Evolutionary conservation across 2,888 invertebrate species (phyloP).

Genomic region (Pollenia labialis): DNA sequence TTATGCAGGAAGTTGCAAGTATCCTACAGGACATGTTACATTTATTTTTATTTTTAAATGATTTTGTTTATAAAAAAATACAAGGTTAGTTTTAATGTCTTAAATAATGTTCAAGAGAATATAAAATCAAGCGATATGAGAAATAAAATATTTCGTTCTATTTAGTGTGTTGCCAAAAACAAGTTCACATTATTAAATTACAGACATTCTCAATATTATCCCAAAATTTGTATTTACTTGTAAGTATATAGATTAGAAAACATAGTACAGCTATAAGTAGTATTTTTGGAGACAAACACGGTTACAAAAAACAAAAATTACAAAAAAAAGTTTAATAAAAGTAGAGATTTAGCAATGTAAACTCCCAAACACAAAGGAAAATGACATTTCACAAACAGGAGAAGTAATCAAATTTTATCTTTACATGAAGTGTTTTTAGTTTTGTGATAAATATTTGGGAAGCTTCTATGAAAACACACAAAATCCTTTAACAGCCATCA

Average conservation of each 20-base stretch:
- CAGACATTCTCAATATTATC: conserved; percentile 22
- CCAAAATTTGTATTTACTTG: background rate
- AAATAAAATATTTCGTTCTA: conserved; percentile 31
- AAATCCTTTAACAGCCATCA: no score
- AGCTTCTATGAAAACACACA: no score
- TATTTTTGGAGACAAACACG: background rate
- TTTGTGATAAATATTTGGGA: no score
- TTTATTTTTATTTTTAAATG: background rate
- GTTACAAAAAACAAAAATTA: no score
- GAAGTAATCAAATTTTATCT: no score
- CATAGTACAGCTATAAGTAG: background rate
- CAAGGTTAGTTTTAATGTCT: conserved; percentile 49
- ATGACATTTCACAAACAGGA: no score
- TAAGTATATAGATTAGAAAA: background rate
- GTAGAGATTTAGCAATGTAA: no score
- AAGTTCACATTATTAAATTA: conserved; percentile 43
- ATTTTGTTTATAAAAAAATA: conserved; percentile 1
- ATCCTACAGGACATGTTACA: conserved; percentile 50
- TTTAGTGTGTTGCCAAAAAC: conserved; percentile 47
- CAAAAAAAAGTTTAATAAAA: no score
- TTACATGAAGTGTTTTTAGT: no score
- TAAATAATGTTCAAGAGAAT: conserved; percentile 16
- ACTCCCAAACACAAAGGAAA: no score
- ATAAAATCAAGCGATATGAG: conserved; percentile 5
- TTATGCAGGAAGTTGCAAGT: background rate